Percentiles rank a stretch among this genome's conserved stretches.
Evolutionary conservation across 2,113 vertebrate species (phyloP).

Genomic region (Octodon degus): DNA sequence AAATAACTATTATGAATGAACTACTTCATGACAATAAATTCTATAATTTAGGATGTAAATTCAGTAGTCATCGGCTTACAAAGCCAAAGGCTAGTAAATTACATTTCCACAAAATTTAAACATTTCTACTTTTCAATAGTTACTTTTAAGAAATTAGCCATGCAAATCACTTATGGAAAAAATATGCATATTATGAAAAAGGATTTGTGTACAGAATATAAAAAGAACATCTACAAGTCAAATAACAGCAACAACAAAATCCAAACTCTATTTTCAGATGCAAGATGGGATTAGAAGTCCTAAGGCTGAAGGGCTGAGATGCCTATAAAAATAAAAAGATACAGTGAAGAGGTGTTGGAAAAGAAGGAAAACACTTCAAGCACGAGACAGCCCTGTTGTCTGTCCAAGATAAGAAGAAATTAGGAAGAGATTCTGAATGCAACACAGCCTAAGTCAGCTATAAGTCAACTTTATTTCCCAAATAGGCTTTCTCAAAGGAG

Average conservation of each 20-base stretch:
- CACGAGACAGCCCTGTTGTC: neutral
- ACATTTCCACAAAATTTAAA: neutral
- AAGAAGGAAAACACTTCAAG: neutral
- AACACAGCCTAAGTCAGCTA: neutral
- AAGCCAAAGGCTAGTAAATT: neutral
- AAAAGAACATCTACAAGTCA: neutral
- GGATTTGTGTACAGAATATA: neutral
- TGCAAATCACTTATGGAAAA: neutral
- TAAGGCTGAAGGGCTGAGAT: neutral
- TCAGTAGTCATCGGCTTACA: neutral
- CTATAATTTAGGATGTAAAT: neutral
- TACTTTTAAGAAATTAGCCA: neutral
- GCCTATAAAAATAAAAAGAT: neutral
- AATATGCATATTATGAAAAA: neutral
- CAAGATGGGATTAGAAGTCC: neutral
- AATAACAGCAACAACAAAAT: neutral
- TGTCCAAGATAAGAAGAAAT: neutral
- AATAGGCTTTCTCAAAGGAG: neutral
- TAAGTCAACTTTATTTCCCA: neutral
- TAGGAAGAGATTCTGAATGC: neutral
- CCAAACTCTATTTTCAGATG: neutral
- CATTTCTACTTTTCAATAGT: neutral
- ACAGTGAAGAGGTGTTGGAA: no score
- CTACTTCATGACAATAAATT: neutral
- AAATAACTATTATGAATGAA: neutral